Percentiles rank a stretch among this genome's conserved stretches.
Evolutionary conservation across 2,888 invertebrate genomes (phyloP).

Genomic region (Suillia variegata): DNA sequence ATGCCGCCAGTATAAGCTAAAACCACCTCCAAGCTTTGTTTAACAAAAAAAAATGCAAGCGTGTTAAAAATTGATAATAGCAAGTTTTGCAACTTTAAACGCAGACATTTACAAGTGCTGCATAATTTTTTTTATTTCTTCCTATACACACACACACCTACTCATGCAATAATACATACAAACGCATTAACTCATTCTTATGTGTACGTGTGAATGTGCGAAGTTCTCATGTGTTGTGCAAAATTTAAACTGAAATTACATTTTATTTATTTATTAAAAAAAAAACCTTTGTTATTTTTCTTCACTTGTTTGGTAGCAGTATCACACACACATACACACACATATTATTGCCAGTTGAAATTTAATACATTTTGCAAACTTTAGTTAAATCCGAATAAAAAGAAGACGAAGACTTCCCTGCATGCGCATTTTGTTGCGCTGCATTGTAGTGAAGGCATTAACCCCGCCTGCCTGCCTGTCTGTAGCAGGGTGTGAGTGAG

Average conservation of each 20-base stretch:
- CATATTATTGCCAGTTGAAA: background rate
- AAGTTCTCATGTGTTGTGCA: background rate
- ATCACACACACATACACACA: conserved; percentile 14
- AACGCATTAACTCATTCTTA: background rate
- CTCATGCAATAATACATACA: background rate
- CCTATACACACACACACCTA: background rate
- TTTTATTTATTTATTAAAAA: background rate
- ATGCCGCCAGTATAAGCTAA: too few species aligned
- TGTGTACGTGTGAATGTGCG: background rate
- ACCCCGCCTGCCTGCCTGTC: background rate
- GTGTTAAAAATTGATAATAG: background rate
- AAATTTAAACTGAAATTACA: background rate
- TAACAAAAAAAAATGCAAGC: too few species aligned
- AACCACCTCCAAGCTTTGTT: too few species aligned
- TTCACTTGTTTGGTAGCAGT: conserved; percentile 40
- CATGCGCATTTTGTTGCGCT: background rate
- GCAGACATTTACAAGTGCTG: too few species aligned
- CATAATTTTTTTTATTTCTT: background rate
- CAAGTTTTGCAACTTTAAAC: background rate
- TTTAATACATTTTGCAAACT: conserved; percentile 5
- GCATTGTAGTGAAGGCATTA: conserved; percentile 12
- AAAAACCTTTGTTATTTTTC: too few species aligned
- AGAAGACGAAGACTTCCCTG: background rate
- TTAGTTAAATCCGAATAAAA: background rate
- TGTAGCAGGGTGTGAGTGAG: background rate